Evolutionary conservation across 2,888 invertebrate genomes (phyloP), one percentile per base, ranked within the genome.

Genomic region (Sympetrum striolatum): DNA sequence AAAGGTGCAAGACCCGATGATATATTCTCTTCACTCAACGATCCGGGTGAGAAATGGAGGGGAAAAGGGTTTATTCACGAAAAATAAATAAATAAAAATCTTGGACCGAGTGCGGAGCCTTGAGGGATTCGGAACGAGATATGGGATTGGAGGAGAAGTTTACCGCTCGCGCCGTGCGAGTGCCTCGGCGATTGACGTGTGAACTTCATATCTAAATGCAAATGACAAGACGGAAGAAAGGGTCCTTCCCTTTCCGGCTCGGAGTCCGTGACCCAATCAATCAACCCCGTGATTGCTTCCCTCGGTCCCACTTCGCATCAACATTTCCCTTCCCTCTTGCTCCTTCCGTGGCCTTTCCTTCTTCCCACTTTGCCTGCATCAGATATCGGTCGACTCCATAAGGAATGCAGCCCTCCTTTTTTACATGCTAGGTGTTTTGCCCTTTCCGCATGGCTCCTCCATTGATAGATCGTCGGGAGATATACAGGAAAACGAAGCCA

Each of bases 211-310:
- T 86, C 86, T 86, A 86, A 86, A 86, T 86, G 86, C 86, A 86
- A 86, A 86, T 86, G 86, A 86, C 86, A 86, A 82, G 60, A 25
- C n/a, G 86, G n/a, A 37, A 37, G n/a, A 60, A 22, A 35, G 81
- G 81, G 81, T 44, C 37, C 37, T 37, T n/a, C 37, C 60, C 60
- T 10, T 58, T 8, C 35, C 82, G 37, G 60, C 35, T 64, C 37
- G 31, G 82, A 82, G 82, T 86, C 86, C 86, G 86, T 86, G 86
- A 86, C 86, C 86, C 86, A 86, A 86, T 86, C 86, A 86, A 86
- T 86, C 86, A 86, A 86, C 58, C n/a, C 37, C 60, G 60, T 37
- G 64, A 64, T 86, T 60, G 60, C 86, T 37, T 64, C 86, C 86
- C 86, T 22, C 37, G 37, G 86, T 86, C 86, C 86, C 86, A 60